Evolutionary conservation across 2,888 invertebrate genomes (phyloP).

Genomic region (Odontothrips loti): DNA sequence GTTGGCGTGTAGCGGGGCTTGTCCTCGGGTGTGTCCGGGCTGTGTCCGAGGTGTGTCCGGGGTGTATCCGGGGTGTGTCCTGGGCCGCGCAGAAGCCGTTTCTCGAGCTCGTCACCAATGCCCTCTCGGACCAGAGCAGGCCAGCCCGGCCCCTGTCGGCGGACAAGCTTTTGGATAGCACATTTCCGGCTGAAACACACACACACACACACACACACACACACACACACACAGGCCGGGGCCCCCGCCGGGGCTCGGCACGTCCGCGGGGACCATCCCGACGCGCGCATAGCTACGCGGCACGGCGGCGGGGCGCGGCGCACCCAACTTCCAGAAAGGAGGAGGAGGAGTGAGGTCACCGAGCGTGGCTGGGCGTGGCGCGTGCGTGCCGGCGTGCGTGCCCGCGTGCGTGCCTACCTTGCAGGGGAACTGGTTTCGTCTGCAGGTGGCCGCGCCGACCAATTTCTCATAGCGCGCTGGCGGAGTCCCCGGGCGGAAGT

Average conservation of each 20-base stretch:
- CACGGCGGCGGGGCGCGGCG: constrained; percentile 44
- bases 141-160: no score
- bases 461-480: neutral
- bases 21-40: no score
- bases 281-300: constrained; percentile 42
- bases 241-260: neutral
- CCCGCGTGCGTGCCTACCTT: neutral
- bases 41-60: no score
- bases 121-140: no score
- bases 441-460: no score
- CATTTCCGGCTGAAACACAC: neutral
- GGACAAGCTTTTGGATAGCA: no score
- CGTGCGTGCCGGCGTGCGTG: neutral
- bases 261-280: no score
- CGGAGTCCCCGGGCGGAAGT: neutral
- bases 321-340: constrained; percentile 6
- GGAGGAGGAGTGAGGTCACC: neutral
- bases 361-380: neutral
- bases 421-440: no score
- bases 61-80: no score
- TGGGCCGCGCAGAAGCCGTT: no score
- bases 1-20: no score
- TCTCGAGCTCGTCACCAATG: no score
- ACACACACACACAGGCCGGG: neutral
- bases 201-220: neutral